Base-by-base conservation (phyloP, 2,797 vertebrate species). In the Eremophila alpestris region DNA sequence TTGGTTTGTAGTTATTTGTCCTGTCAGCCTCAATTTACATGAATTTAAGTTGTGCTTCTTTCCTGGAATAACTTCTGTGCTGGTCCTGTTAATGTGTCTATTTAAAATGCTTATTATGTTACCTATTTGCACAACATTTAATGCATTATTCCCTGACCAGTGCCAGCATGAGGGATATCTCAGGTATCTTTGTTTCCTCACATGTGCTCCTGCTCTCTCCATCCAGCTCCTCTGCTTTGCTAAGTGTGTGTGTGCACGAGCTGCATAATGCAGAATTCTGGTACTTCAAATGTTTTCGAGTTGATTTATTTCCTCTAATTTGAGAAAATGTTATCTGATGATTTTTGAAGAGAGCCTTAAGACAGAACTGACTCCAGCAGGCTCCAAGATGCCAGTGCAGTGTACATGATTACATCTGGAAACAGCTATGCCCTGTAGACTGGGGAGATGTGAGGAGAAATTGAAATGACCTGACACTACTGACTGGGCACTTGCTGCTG, bases 281-380 rank as follows among this genome's bases (percentile, higher is more conserved):
- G 4, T 93, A 43, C 82, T 87, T 67, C 29, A 26, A 49, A 29
- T 60, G 83, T 75, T 93, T 93, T 94, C 85, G 65, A 87, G 59
- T 87, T 93, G 76, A 76, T 94, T 74, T 84, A 83, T 82, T 92
- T 91, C 14, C 86, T 95, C 90, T 93, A 87, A 91, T 93, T 94
- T 91, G 94, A 87, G 93, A 76, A 91, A 87, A 97, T 67, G 96
- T 85, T 95, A 83, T 81, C 69, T 93, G 87, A 78, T 94, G 76
- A 54, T 83, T 95, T 95, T 90, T 94, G 85, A 93, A 89, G 91
- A 83, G 74, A 93, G 93, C 96, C 95, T 96, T 92, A 84, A 87
- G 78, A 91, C 94, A 89, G 55, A 90, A 14, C 27, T 70, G 87
- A 86, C 91, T 89, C 86, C 58, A 56, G 0, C 67, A 54, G 52